These are phyloP conservation scores for Actenoides hombroni DNA, from an alignment of 2,113 vertebrate species.

Conservation along the genomic window DNA sequence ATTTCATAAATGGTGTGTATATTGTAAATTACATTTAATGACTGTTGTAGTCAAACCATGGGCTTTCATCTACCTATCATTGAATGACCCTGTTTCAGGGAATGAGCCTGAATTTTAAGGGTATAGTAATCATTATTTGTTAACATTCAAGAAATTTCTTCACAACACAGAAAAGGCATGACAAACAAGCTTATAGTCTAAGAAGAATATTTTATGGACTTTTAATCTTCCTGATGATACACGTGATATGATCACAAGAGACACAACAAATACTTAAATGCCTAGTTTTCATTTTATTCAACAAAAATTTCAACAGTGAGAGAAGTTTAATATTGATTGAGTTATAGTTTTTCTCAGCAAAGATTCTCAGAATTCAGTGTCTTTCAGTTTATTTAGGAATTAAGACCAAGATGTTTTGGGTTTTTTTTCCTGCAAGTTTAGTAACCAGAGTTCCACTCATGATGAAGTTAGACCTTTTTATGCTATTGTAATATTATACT, in stretches of 20 bases:
- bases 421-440: neutral
- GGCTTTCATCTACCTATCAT: neutral
- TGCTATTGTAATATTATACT: neutral
- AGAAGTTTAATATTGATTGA: conserved; percentile 17
- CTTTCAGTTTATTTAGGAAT: neutral
- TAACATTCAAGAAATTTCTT: conserved; percentile 57
- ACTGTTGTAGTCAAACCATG: neutral
- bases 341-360: neutral
- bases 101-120: conserved; percentile 26
- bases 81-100: conserved; percentile 52
- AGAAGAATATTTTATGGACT: conserved; percentile 55
- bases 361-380: neutral
- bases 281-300: conserved; percentile 32
- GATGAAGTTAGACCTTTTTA: neutral
- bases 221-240: conserved; percentile 57
- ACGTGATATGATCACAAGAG: conserved; percentile 11
- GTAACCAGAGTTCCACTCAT: neutral
- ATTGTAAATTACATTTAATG: neutral
- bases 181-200: conserved; percentile 46
- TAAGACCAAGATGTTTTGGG: neutral
- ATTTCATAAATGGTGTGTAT: neutral
- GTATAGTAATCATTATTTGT: conserved; percentile 13
- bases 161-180: neutral
- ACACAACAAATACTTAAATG: conserved; percentile 35
- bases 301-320: neutral